phyloP scores from a whole-genome alignment of 2,113 vertebrate species.

The Pterocles burchelli region DNA sequence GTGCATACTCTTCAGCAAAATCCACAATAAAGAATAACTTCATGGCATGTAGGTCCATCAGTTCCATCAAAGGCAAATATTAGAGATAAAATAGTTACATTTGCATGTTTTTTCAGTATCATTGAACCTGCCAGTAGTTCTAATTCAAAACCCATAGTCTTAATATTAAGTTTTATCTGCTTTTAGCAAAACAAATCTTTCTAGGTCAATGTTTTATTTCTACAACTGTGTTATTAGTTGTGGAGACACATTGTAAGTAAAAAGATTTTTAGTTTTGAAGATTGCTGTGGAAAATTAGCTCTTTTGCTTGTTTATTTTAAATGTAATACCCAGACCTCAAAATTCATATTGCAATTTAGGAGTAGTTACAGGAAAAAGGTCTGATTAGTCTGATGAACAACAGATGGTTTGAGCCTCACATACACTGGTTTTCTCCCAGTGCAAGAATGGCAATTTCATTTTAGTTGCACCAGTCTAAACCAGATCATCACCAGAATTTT shows the following conservation, averaged over 20 bases:
- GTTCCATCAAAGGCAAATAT: not conserved
- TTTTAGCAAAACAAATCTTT: not conserved
- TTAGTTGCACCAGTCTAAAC: not conserved
- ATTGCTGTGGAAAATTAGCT: not conserved
- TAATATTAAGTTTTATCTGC: not conserved
- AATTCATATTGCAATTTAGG: constrained; percentile 43
- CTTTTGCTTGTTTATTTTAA: constrained; percentile 25
- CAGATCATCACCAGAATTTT: not conserved
- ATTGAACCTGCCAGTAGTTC: not conserved
- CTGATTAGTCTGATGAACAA: constrained; percentile 65
- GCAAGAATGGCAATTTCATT: constrained; percentile 9
- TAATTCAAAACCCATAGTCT: not conserved
- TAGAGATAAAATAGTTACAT: not conserved
- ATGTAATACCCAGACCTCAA: not conserved
- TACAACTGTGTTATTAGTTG: not conserved
- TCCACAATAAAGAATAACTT: not conserved
- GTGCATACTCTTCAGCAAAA: not conserved
- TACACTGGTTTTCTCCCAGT: constrained; percentile 12
- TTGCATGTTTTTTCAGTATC: not conserved
- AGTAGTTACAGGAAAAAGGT: constrained; percentile 41
- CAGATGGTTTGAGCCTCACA: constrained; percentile 49
- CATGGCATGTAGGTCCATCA: not conserved
- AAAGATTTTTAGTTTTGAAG: not conserved
- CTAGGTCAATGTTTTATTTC: not conserved
- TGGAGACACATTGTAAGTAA: not conserved